Conservation (phyloP, 2,113 vertebrate species). For the Herpailurus yagouaroundi region DNA sequence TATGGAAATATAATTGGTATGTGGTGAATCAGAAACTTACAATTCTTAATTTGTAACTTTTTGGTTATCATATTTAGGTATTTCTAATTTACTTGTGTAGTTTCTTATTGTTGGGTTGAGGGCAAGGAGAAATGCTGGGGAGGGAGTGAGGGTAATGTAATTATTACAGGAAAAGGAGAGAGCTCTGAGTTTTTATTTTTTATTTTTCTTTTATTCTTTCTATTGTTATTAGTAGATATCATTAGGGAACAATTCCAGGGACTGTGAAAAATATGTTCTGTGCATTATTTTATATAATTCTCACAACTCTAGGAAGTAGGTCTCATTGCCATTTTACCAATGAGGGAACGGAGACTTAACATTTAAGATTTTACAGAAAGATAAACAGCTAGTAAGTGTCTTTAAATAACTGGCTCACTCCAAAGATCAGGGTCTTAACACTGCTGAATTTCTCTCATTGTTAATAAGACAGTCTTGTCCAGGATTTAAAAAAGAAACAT, state of each 20-base stretch:
- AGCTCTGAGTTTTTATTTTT: neutral
- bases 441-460: neutral
- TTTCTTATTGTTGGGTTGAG: neutral
- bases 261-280: neutral
- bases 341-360: neutral
- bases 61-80: neutral
- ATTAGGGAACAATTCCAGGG: neutral
- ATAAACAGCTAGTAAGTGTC: neutral
- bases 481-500: neutral
- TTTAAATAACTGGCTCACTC: neutral
- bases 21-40: neutral
- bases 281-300: neutral
- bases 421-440: neutral
- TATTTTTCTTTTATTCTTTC: neutral
- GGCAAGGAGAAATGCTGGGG: neutral
- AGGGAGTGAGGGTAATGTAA: too few relatives aligned
- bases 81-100: neutral
- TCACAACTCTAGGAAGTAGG: neutral
- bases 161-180: neutral
- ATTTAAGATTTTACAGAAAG: neutral
- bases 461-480: neutral
- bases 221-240: neutral
- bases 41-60: neutral
- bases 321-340: neutral
- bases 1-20: neutral